phyloP scores from a whole-genome alignment of 2,888 invertebrate species.

The Drosophila crucigera region DNA sequence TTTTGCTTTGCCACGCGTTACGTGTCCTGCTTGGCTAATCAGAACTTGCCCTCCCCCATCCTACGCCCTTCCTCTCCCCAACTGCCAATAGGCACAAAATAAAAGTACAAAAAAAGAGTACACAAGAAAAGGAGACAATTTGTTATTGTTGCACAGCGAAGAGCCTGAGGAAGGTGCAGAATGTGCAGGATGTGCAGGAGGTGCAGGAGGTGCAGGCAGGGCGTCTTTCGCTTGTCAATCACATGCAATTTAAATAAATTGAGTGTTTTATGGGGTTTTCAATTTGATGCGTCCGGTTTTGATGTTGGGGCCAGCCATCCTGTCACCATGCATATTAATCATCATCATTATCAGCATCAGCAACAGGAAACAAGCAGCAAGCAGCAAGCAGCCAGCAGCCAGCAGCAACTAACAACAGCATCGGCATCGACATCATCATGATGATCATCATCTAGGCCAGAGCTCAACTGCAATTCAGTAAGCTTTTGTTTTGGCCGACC shows the following conservation, averaged over 20 bases:
- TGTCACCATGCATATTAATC: slow-evolving; percentile 57
- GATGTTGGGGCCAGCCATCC: background rate
- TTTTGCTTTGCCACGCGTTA: slow-evolving; percentile 71
- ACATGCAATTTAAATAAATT: slow-evolving; percentile 81
- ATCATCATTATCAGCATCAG: slow-evolving; percentile 35
- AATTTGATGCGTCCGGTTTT: slow-evolving; percentile 62
- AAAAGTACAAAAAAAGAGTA: slow-evolving; percentile 9
- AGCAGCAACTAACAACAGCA: background rate
- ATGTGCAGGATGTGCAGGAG: background rate
- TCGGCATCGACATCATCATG: background rate
- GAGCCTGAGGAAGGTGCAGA: background rate
- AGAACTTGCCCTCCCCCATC: slow-evolving; percentile 15
- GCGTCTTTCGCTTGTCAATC: slow-evolving; percentile 74
- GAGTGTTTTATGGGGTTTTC: slow-evolving; percentile 82
- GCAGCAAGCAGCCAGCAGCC: background rate
- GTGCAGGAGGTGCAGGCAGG: background rate
- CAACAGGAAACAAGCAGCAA: slow-evolving; percentile 6
- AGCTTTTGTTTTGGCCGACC: background rate
- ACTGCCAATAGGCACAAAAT: slow-evolving; percentile 12
- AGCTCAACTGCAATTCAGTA: slow-evolving; percentile 15
- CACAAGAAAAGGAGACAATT: slow-evolving; percentile 49
- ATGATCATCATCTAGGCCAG: background rate
- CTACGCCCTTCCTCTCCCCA: background rate
- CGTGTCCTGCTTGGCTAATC: slow-evolving; percentile 77
- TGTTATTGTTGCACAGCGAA: slow-evolving; percentile 53